Conservation (phyloP, 1,140 invertebrate genomes). For the Thaumetopoea pityocampa region DNA sequence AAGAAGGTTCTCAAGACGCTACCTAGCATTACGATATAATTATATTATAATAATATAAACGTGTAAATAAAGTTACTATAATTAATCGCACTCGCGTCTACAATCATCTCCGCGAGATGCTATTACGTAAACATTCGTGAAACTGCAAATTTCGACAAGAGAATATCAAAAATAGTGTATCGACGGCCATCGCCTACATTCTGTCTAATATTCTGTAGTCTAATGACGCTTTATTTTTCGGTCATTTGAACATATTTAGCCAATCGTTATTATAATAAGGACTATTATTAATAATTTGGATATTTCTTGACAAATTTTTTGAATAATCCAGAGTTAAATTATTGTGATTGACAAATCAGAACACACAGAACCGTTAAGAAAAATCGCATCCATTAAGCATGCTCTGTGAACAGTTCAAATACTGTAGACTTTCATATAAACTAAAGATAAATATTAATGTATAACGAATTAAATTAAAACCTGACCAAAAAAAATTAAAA, state of each 20-base stretch:
- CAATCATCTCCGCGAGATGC: slow-evolving; percentile 44
- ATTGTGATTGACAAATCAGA: slow-evolving; percentile 12
- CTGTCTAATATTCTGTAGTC: slow-evolving; percentile 65
- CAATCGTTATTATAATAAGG: slow-evolving; percentile 50
- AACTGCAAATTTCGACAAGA: slow-evolving; percentile 74
- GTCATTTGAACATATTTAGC: slow-evolving; percentile 54
- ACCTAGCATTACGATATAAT: slow-evolving; percentile 63
- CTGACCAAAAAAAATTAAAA: too few relatives aligned
- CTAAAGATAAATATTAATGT: too few relatives aligned
- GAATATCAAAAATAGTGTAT: slow-evolving; percentile 75
- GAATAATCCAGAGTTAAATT: too few relatives aligned
- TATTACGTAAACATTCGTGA: slow-evolving; percentile 54
- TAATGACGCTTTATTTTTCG: slow-evolving; percentile 52
- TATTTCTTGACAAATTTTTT: slow-evolving; percentile 24
- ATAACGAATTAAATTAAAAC: too few relatives aligned
- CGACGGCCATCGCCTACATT: slow-evolving; percentile 60
- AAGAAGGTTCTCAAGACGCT: slow-evolving; percentile 60
- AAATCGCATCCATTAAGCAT: neutral
- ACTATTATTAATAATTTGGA: slow-evolving; percentile 55
- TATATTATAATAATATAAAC: slow-evolving; percentile 56
- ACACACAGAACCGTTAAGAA: too few relatives aligned
- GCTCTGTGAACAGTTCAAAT: slow-evolving; percentile 1
- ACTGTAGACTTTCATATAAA: slow-evolving; percentile 9
- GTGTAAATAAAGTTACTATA: slow-evolving; percentile 74
- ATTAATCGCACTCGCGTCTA: slow-evolving; percentile 56